Percentiles rank a stretch among this genome's conserved stretches.
phyloP scores from a whole-genome alignment of 1,140 invertebrate genomes.

The Drosophila malerkotliana region DNA sequence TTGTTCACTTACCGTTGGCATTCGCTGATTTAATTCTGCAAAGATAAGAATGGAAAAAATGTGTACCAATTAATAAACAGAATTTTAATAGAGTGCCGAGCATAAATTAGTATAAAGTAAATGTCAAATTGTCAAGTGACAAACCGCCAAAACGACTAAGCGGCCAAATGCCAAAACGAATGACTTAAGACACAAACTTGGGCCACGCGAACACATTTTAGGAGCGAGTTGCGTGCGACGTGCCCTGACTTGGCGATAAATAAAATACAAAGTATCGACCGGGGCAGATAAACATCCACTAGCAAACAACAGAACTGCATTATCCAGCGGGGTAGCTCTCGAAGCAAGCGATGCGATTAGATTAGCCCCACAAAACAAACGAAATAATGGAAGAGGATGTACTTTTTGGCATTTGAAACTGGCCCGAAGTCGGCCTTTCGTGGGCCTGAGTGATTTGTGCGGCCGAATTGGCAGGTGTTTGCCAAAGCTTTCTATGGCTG shows the following conservation, averaged over 20 bases:
- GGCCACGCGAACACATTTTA: conserved; percentile 39
- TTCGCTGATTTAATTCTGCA: conserved; percentile 84
- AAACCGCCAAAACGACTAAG: conserved; percentile 58
- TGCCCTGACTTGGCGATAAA: conserved; percentile 13
- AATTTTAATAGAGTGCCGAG: conserved; percentile 42
- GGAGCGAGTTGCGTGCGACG: conserved; percentile 29
- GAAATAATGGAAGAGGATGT: conserved; percentile 1
- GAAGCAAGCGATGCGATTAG: conserved; percentile 3
- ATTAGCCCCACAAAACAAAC: background rate
- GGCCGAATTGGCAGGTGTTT: conserved; percentile 21
- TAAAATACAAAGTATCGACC: conserved; percentile 4
- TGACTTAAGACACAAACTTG: conserved; percentile 75
- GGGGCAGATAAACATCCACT: conserved; percentile 13
- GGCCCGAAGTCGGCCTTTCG: background rate
- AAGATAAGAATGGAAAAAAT: conserved; percentile 58
- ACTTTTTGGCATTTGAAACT: conserved; percentile 11
- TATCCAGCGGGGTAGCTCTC: conserved; percentile 19
- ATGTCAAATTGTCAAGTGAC: conserved; percentile 64
- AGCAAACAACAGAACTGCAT: conserved; percentile 24
- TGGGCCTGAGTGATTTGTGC: conserved; percentile 12
- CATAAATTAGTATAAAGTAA: conserved; percentile 63
- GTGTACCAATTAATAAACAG: conserved; percentile 69
- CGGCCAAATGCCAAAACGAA: conserved; percentile 68
- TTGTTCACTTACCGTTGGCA: conserved; percentile 80
- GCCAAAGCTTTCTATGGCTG: conserved; percentile 26